Conservation (phyloP, 1,140 invertebrate species). For the Papilio polyxenes region DNA sequence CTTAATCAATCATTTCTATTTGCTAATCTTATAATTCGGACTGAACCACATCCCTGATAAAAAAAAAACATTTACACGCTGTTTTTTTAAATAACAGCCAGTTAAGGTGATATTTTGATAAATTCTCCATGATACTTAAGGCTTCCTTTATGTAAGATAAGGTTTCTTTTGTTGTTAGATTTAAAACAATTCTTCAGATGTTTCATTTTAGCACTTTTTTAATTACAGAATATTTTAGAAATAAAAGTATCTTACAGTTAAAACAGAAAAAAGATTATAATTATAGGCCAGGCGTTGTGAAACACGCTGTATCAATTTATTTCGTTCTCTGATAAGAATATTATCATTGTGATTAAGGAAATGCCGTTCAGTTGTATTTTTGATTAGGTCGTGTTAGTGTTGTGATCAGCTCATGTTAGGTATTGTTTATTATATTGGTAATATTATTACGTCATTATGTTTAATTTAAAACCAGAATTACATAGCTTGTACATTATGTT, state of each 20-base stretch:
- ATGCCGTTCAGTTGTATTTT: slow-evolving; percentile 21
- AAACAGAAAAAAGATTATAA: neutral
- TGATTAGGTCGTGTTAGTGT: slow-evolving; percentile 31
- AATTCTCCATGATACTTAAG: neutral
- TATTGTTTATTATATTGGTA: slow-evolving; percentile 18
- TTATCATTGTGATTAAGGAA: neutral
- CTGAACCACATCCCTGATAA: slow-evolving; percentile 9
- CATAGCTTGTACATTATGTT: neutral
- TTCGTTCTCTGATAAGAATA: slow-evolving; percentile 32
- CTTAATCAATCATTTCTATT: neutral
- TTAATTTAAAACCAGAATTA: neutral
- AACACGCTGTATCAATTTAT: slow-evolving; percentile 36
- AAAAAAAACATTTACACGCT: slow-evolving; percentile 7
- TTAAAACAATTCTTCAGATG: no score
- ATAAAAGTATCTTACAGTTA: neutral
- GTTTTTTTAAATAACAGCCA: neutral
- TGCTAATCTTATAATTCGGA: neutral
- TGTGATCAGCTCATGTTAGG: slow-evolving; percentile 9
- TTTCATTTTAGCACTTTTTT: no score
- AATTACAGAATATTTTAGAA: no score
- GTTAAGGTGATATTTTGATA: neutral
- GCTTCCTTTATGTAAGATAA: no score
- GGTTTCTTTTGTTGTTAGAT: no score
- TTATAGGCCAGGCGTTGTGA: neutral
- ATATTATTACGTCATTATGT: neutral